Conservation (phyloP, 2,888 invertebrate species). For the Mesorhabditis belari region DNA sequence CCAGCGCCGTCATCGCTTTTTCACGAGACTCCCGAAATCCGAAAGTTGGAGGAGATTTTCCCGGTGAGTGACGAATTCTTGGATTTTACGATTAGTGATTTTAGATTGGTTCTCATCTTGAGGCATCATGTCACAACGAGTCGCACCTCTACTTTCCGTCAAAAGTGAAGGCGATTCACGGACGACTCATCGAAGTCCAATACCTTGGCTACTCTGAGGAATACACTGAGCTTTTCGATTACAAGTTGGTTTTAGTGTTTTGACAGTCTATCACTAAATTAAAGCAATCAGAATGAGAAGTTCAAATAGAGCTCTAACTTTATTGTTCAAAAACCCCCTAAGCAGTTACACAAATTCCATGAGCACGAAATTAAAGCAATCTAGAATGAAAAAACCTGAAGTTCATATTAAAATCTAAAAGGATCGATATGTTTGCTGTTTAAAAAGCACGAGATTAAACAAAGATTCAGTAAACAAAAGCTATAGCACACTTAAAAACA, state of each 20-base stretch:
- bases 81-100: neutral
- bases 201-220: neutral
- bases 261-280: too few relatives aligned
- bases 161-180: neutral
- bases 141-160: neutral
- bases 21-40: neutral
- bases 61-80: neutral
- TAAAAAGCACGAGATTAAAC: too few relatives aligned
- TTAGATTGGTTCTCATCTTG: neutral
- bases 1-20: neutral
- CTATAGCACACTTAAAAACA: too few relatives aligned
- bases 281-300: too few relatives aligned
- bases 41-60: neutral
- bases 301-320: too few relatives aligned
- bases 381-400: too few relatives aligned
- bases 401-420: too few relatives aligned
- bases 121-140: neutral
- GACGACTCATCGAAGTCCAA: neutral
- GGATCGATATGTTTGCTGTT: too few relatives aligned
- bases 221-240: neutral
- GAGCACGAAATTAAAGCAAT: too few relatives aligned
- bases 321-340: too few relatives aligned
- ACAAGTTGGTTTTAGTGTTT: neutral
- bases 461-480: too few relatives aligned
- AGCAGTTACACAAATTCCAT: too few relatives aligned